Base-by-base conservation (phyloP, 1,140 invertebrate genomes). In the Brachionus calyciflorus region DNA sequence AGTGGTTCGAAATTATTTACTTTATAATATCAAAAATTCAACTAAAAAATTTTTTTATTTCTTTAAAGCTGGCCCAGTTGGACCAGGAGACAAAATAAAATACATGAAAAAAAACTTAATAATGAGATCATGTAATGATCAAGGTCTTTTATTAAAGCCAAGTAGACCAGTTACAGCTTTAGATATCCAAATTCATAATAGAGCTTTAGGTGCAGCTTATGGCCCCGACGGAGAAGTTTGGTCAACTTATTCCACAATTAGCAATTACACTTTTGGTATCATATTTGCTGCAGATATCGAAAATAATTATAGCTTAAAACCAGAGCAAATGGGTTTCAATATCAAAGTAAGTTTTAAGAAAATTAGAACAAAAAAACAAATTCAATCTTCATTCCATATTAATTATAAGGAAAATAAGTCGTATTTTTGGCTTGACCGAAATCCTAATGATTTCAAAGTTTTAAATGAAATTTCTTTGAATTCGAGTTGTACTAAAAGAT, bases 11-110 rank as follows among this genome's bases (percentile, higher is more conserved):
- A n/a, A n/a, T n/a, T n/a, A n/a, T n/a, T n/a, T n/a, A n/a, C n/a
- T n/a, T n/a, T n/a, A n/a, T n/a, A n/a, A n/a, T n/a, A n/a, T 63
- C 19, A 2, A 17, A 33, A 2, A 12, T 63, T 17, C 28, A n/a
- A n/a, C n/a, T n/a, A 14, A 24, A 26, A 26, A n/a, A 2, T 24
- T 14, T 68, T 68, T 44, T 48, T n/a, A n/a, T n/a, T n/a, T n/a
- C n/a, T n/a, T n/a, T n/a, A n/a, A n/a, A n/a, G 78, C 75, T 17
- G 80, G 80, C 1, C 80, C 80, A 2, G 80, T 81, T 19, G 80
- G 79, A 37, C 79, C 80, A 3, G 70, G 79, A n/a, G 80, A 81
- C 69, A 78, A 41, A 46, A 79, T 81, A 49, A 10, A 57, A 30
- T 63, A 19, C 12, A 78, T 78, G 19, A 77, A 80, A 46, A 28